Percentiles rank a stretch among this genome's conserved stretches.
phyloP scores from a whole-genome alignment of 2,797 vertebrate species.

The Lithobates pipiens region DNA sequence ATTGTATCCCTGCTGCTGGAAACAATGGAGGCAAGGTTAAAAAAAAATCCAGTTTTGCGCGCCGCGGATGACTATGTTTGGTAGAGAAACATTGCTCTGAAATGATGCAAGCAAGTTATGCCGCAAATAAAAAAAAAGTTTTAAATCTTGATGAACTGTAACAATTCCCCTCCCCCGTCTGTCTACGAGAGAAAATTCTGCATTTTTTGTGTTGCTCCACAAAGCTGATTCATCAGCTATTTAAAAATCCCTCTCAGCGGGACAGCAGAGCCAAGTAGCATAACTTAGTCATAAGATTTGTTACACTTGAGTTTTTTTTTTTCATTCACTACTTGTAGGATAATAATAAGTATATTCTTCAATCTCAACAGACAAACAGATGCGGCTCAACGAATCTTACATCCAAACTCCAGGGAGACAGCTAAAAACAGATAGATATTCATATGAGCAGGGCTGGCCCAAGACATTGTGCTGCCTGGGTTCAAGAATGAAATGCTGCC shows the following conservation, averaged over 20 bases:
- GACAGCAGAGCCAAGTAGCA: not conserved
- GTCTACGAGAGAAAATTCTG: not conserved
- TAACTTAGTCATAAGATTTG: not conserved
- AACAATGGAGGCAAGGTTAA: no score
- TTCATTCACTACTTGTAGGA: not conserved
- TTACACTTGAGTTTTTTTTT: not conserved
- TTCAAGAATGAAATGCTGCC: no score
- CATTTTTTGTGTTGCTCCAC: constrained; percentile 16
- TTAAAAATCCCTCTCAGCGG: constrained; percentile 3
- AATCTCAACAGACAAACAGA: no score
- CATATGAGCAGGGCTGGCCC: no score
- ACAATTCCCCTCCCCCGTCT: not conserved
- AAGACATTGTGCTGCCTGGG: no score
- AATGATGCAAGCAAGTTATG: not conserved
- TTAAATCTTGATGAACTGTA: not conserved
- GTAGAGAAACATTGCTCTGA: not conserved
- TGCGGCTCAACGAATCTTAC: no score
- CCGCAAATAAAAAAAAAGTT: not conserved
- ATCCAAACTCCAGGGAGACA: no score
- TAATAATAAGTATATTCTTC: no score
- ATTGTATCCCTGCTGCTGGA: no score
- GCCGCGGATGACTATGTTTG: not conserved
- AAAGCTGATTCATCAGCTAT: constrained; percentile 44
- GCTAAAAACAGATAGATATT: no score
- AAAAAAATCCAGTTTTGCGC: not conserved